Evolutionary conservation across 2,113 vertebrate species (phyloP).

Genomic region (Lagopus leucura): DNA sequence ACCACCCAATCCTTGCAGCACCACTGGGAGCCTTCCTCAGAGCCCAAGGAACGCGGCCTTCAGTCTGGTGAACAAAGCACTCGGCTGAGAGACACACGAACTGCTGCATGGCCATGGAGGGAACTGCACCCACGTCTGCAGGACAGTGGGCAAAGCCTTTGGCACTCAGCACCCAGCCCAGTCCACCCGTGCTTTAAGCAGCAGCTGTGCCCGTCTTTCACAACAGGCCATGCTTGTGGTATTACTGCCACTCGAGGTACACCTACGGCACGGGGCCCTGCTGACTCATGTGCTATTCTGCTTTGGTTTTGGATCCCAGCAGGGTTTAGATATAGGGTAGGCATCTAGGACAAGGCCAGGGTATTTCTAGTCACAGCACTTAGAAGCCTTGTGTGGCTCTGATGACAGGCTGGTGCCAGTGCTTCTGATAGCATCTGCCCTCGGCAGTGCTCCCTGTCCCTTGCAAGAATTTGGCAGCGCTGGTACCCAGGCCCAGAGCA

Average conservation of each 20-base stretch:
- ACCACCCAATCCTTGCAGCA: not conserved
- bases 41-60: rapidly evolving
- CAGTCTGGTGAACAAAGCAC: not conserved
- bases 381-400: not conserved
- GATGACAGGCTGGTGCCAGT: not conserved
- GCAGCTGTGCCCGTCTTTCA: not conserved
- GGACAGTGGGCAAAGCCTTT: not conserved
- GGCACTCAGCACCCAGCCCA: not conserved
- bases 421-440: not conserved
- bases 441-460: not conserved
- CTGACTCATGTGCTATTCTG: not conserved
- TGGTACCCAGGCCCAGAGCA: not conserved
- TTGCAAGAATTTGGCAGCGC: not conserved
- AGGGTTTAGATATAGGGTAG: constrained; percentile 19
- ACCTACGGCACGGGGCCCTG: not conserved
- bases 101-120: not conserved
- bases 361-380: constrained; percentile 36
- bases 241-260: not conserved
- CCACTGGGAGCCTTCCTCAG: rapidly evolving
- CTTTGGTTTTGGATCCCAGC: constrained; percentile 4
- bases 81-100: not conserved
- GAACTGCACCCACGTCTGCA: not conserved
- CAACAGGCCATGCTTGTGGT: not conserved
- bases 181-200: not conserved
- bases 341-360: not conserved